A percentile compares a stretch with the other conserved stretches of the same genome.
These are phyloP conservation scores for Trichonephila clavipes DNA, from an alignment of 1,140 invertebrate species.

Conservation along the genomic window DNA sequence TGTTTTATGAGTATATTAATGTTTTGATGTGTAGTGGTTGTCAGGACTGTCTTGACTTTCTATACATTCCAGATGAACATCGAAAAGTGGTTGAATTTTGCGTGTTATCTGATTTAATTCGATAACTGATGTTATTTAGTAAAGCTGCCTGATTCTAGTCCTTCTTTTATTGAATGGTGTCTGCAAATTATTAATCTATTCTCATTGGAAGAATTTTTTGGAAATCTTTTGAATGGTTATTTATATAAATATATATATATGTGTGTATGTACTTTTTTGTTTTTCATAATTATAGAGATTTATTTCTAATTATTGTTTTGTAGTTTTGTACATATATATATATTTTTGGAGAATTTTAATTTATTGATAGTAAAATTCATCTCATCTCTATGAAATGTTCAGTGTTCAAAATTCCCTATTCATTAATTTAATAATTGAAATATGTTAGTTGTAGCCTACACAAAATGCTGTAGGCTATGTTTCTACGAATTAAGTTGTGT, in stretches of 20 bases:
- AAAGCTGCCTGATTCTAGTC: neutral
- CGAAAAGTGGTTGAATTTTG: neutral
- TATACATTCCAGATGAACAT: constrained; percentile 53
- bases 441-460: too few relatives aligned
- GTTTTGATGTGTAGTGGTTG: neutral
- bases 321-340: too few relatives aligned
- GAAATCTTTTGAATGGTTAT: neutral
- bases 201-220: neutral
- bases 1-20: constrained; percentile 15
- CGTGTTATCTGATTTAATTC: neutral
- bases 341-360: too few relatives aligned
- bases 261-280: neutral
- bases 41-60: neutral
- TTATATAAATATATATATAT: too few relatives aligned
- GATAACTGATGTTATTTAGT: neutral
- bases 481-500: neutral
- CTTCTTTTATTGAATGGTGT: neutral
- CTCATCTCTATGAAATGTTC: too few relatives aligned
- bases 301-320: neutral
- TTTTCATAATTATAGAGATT: neutral
- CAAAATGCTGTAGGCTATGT: neutral
- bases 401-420: too few relatives aligned
- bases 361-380: too few relatives aligned
- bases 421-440: too few relatives aligned
- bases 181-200: neutral